Conservation (phyloP, 2,888 invertebrate genomes). For the Diloba caeruleocephala region DNA sequence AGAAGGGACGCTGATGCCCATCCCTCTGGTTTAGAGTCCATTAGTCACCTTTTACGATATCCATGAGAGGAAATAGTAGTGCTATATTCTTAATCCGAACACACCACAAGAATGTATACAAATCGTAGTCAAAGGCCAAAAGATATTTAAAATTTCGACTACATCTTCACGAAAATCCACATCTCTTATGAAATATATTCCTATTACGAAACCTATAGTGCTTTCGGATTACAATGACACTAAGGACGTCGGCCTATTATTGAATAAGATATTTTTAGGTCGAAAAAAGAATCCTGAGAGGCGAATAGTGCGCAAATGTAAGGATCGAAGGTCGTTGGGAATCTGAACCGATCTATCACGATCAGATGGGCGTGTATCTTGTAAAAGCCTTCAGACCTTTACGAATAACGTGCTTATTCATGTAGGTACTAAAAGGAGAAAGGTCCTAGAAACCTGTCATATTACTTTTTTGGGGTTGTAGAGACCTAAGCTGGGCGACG, state of each 20-base stretch:
- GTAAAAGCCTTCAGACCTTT: conserved; percentile 31
- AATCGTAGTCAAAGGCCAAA: too few relatives aligned
- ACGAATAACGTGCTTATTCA: conserved; percentile 38
- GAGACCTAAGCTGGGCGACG: conserved; percentile 1
- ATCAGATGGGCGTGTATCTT: conserved; percentile 35
- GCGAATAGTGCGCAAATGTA: conserved; percentile 27
- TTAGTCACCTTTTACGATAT: too few relatives aligned
- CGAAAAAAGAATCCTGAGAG: conserved; percentile 21
- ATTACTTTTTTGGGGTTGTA: conserved; percentile 5
- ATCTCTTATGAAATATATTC: too few relatives aligned
- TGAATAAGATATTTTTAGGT: conserved; percentile 21
- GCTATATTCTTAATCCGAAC: too few relatives aligned
- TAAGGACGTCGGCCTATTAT: not conserved
- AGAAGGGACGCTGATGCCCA: too few relatives aligned
- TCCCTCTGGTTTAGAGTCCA: too few relatives aligned
- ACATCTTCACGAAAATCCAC: too few relatives aligned
- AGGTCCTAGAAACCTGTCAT: conserved; percentile 8
- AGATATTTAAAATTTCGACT: too few relatives aligned
- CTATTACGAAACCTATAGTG: too few relatives aligned
- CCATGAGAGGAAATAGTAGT: too few relatives aligned
- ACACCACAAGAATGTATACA: too few relatives aligned
- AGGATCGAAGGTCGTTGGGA: conserved; percentile 33
- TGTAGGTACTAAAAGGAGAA: conserved; percentile 14
- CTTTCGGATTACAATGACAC: not conserved
- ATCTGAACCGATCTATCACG: conserved; percentile 45